Conservation (phyloP, 2,113 vertebrate genomes). For the Callionymus lyra region DNA sequence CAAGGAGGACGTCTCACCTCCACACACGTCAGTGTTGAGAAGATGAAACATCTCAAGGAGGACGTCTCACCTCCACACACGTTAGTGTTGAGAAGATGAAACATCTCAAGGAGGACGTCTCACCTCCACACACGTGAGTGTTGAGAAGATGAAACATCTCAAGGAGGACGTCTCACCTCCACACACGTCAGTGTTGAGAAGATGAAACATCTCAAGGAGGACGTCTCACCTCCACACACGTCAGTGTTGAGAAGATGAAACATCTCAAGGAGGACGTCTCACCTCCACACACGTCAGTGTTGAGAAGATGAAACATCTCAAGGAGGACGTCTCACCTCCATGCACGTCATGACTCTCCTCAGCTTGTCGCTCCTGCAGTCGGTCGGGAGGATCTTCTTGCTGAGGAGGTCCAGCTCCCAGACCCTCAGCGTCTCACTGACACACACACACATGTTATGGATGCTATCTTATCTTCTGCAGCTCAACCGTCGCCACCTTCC, state of each 20-base stretch:
- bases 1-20: conserved; percentile 47
- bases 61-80: conserved; percentile 62
- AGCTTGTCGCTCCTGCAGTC: conserved; percentile 72
- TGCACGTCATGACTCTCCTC: conserved; percentile 67
- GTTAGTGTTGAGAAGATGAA: conserved; percentile 17
- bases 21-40: conserved; percentile 44
- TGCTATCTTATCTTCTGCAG: background rate
- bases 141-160: background rate
- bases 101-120: background rate
- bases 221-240: conserved; percentile 63
- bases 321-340: conserved; percentile 53
- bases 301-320: background rate
- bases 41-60: background rate
- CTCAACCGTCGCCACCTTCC: conserved; percentile 69
- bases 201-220: background rate
- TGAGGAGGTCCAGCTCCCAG: conserved; percentile 77
- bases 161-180: conserved; percentile 46
- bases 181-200: conserved; percentile 45
- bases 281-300: conserved; percentile 43
- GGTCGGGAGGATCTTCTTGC: conserved; percentile 71
- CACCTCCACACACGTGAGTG: conserved; percentile 63
- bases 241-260: conserved; percentile 15
- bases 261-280: background rate
- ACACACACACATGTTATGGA: background rate
- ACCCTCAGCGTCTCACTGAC: conserved; percentile 74